Base-by-base conservation (phyloP, 2,888 invertebrate genomes). In the Hypselothyrea guttata region DNA sequence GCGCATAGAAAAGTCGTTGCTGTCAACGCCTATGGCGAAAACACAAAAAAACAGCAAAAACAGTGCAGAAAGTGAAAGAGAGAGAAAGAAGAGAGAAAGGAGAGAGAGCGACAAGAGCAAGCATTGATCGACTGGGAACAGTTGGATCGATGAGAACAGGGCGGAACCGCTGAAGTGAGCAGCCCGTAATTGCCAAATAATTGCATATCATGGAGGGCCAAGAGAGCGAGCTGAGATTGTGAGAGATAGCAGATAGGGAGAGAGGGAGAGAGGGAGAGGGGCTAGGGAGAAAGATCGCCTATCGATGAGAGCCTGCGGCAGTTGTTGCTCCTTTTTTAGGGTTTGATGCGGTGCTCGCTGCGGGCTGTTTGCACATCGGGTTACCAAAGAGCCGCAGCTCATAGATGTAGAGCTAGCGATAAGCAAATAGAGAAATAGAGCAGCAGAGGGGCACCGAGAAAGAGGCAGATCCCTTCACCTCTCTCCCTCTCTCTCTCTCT, bases 321-420 rank as follows among this genome's bases (percentile, higher is more conserved):
- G 48, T 61, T 53, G 72, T 65, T 71, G 68, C 68, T 69, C 68
- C 66, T 65, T 71, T 70, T 62, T 46, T 54, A 18, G 28, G 16
- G 37, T 31, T 37, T 31, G 13, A 44, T 54, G 68, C 62, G 18
- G 62, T 56, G 69, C 52, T 30, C 59, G 38, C 71, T 71, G 71
- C 59, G 59, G 68, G 71, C 66, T 71, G 55, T 71, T 71, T 71
- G 60, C 71, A 69, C 71, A 64, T 71, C 47, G 69, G 71, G 71
- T 69, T 70, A 69, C 71, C 54, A 45, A 31, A 46, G 48, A 47
- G 40, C 53, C 45, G 28, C 35, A 61, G 34, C 9, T 18, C 34
- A 34, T 34, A 58, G 71, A 71, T 59, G n/a, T n/a, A 71, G 33
- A 51, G 44, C 51, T 38, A 51, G 11, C 56, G 71, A 61, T 75